Conservation (phyloP, 1,140 invertebrate genomes). For the Potamilus streckersoni region DNA sequence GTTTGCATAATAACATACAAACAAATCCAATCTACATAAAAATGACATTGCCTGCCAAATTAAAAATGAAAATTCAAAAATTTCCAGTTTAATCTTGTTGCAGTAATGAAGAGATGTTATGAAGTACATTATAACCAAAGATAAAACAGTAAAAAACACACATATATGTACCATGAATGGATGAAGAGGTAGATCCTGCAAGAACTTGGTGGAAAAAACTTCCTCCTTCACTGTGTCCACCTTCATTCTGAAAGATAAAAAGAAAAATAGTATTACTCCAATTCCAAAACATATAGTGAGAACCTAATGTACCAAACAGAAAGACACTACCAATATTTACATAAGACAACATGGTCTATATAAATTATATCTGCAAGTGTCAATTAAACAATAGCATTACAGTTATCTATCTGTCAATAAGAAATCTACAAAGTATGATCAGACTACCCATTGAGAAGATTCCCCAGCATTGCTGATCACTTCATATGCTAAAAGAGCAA, state of each 20-base stretch:
- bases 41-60: neutral
- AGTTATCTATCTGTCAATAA: neutral
- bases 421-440: neutral
- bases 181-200: constrained; percentile 37
- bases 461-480: neutral
- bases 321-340: neutral
- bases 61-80: no score
- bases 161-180: constrained; percentile 35
- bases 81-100: neutral
- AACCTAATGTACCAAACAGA: neutral
- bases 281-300: neutral
- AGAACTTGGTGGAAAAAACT: constrained; percentile 38
- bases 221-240: constrained; percentile 34
- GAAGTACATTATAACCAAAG: neutral
- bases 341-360: neutral
- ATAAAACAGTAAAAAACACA: neutral
- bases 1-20: no score
- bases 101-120: neutral
- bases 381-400: neutral
- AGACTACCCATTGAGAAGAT: neutral
- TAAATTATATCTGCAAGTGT: neutral
- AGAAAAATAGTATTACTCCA: neutral
- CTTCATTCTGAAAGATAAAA: constrained; percentile 23
- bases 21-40: neutral
- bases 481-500: neutral